These are phyloP conservation scores for Lasioglossum morio DNA, from an alignment of 2,888 invertebrate species.

Conservation along the genomic window DNA sequence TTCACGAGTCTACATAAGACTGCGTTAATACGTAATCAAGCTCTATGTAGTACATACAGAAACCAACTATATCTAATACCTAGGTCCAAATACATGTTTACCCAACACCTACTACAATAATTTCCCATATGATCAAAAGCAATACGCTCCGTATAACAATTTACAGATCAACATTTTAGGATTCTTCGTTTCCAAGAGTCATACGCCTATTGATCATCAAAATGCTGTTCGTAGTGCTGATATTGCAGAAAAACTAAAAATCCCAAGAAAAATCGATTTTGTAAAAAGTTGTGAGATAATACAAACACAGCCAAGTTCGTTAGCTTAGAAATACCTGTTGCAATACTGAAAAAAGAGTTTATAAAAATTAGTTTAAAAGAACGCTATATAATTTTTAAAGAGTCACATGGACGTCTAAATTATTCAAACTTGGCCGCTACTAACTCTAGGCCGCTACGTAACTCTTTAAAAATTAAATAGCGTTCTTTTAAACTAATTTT, in stretches of 20 bases:
- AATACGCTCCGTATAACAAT: background rate
- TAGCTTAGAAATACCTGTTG: too few relatives aligned
- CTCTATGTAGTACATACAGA: background rate
- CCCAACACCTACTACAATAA: background rate
- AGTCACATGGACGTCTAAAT: too few relatives aligned
- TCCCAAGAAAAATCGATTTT: too few relatives aligned
- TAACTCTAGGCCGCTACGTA: too few relatives aligned
- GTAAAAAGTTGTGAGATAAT: too few relatives aligned
- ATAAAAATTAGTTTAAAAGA: too few relatives aligned
- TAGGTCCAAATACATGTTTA: background rate
- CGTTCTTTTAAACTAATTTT: too few relatives aligned
- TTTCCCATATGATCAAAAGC: background rate
- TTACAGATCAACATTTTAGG: background rate
- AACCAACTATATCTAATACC: background rate
- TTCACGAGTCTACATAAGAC: slow-evolving; percentile 1
- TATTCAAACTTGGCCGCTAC: too few relatives aligned
- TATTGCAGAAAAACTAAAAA: background rate
- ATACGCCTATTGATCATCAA: background rate
- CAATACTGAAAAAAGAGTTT: too few relatives aligned
- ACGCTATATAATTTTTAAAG: too few relatives aligned
- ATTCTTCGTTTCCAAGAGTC: background rate
- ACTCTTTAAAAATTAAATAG: too few relatives aligned
- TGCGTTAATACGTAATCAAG: slow-evolving; percentile 3
- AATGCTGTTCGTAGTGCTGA: background rate
- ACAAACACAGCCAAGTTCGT: too few relatives aligned